Conservation (phyloP, 2,797 vertebrate genomes). For the Mycteria americana region DNA sequence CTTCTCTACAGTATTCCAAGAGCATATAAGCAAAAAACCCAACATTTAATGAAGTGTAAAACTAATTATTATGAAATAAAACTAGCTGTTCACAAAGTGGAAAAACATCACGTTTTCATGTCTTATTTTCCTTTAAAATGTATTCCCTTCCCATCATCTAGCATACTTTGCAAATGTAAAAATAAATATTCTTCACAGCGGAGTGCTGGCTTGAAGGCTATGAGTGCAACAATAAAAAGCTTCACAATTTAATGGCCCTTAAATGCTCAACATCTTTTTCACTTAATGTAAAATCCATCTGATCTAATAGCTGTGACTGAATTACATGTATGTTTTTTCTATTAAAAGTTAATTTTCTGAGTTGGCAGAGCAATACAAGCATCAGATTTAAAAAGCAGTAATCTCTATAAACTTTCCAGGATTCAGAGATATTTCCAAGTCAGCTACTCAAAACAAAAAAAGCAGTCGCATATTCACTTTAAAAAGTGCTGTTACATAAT, state of each 20-base stretch:
- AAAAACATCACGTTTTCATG: constrained; percentile 51
- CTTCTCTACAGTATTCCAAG: not conserved
- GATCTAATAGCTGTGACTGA: constrained; percentile 72
- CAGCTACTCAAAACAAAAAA: not conserved
- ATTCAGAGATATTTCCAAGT: constrained; percentile 26
- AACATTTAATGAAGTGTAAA: constrained; percentile 67
- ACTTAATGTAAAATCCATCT: constrained; percentile 74
- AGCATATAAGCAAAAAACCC: constrained; percentile 12
- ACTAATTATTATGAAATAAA: constrained; percentile 74
- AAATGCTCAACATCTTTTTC: constrained; percentile 72
- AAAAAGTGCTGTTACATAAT: not conserved
- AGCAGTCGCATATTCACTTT: not conserved
- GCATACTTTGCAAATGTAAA: constrained; percentile 44
- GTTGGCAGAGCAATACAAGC: constrained; percentile 69
- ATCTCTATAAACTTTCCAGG: constrained; percentile 43
- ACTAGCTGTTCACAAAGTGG: constrained; percentile 53
- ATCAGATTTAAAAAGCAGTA: constrained; percentile 61
- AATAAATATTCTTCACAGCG: constrained; percentile 61
- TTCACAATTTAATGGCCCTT: constrained; percentile 72
- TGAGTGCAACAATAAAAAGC: constrained; percentile 60
- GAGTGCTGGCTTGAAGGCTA: constrained; percentile 36
- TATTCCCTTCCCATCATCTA: constrained; percentile 42
- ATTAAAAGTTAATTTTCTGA: constrained; percentile 77
- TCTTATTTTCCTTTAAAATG: constrained; percentile 60
- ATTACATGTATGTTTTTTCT: constrained; percentile 66